A percentile compares a stretch with the other conserved stretches of the same genome.
Conservation (phyloP, 2,113 vertebrate species). For the Boulengeromyrus knoepffleri region DNA sequence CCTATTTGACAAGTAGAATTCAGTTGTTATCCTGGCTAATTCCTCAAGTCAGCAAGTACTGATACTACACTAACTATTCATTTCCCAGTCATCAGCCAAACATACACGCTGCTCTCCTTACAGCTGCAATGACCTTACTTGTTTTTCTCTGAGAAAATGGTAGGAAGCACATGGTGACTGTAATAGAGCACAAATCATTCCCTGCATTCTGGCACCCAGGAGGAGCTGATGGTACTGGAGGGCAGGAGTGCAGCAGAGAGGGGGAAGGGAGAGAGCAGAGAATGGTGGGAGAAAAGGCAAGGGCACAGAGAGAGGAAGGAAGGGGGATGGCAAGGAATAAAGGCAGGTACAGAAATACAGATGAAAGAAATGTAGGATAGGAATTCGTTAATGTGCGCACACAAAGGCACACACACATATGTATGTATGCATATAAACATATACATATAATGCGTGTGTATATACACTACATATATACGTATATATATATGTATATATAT, state of each 20-base stretch:
- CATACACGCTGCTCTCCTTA: slow-evolving; percentile 5
- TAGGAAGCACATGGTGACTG: slow-evolving; percentile 15
- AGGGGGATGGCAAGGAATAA: not conserved
- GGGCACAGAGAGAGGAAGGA: not conserved
- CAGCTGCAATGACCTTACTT: slow-evolving; percentile 20
- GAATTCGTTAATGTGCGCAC: not conserved
- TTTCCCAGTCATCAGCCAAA: slow-evolving; percentile 15
- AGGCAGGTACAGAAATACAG: not conserved
- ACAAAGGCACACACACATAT: not conserved
- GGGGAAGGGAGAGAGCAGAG: not conserved
- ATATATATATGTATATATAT: too few species aligned
- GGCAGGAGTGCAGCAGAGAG: not conserved
- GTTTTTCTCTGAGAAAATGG: slow-evolving; percentile 21
- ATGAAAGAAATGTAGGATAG: not conserved
- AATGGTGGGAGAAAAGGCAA: not conserved
- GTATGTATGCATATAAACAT: not conserved
- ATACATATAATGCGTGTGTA: not conserved
- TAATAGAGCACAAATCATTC: slow-evolving; percentile 30
- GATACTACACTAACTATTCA: slow-evolving; percentile 12
- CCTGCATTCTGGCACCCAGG: slow-evolving; percentile 13
- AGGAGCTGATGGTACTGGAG: slow-evolving; percentile 9
- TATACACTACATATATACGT: not conserved
- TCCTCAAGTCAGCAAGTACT: not conserved
- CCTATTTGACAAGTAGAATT: not conserved
- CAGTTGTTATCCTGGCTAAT: slow-evolving; percentile 15